Evolutionary conservation across 2,888 invertebrate genomes (phyloP), one percentile per base, ranked within the genome.

Genomic region (Drosophila trichaetosa): DNA sequence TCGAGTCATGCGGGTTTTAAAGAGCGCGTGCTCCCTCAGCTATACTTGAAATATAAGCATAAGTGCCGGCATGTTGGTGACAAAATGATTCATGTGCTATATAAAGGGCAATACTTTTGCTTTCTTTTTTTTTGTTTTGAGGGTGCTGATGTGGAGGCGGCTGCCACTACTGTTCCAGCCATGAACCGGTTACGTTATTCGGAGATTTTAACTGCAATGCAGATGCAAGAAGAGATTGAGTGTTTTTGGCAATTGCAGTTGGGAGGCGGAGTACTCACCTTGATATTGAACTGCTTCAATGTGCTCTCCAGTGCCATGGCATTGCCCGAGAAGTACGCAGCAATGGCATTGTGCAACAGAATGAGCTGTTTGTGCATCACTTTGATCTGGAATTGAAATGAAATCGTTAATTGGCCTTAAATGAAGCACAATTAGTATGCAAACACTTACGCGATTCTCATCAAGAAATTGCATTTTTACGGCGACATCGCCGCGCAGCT

Each of bases 351-450:
- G 94, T 99, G 99, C 93, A 99, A 97, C 85, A 99, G 94, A 65
- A 99, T 94, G 79, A 99, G 94, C 93, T 99, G 99, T 93, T 99
- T 99, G 94, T 99, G 98, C 99, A 99, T 99, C 85, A 99, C 99
- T 94, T 99, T 99, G 89, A 99, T 97, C 98, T 99, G 94, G 73
- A 29, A 6, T 21, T 0, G 6, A 2, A 29, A 4, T 1, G 34
- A n/a, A 46, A 46, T 34, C 11, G 34, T 13, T 18, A 8, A 27
- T 18, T 16, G 24, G 46, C 2, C 4, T 3, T 36, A 6, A 33
- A 52, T 27, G 10, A 0, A 13, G 0, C 5, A 31, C 18, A 31
- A 42, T 11, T 1, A 27, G 13, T 4, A 13, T 13, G 29, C n/a
- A 33, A 46, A 38, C 27, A 66, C 94, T 93, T 93, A 98, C 98